These are phyloP conservation scores for Drosophila orena DNA, from an alignment of 1,140 invertebrate species.

Conservation along the genomic window DNA sequence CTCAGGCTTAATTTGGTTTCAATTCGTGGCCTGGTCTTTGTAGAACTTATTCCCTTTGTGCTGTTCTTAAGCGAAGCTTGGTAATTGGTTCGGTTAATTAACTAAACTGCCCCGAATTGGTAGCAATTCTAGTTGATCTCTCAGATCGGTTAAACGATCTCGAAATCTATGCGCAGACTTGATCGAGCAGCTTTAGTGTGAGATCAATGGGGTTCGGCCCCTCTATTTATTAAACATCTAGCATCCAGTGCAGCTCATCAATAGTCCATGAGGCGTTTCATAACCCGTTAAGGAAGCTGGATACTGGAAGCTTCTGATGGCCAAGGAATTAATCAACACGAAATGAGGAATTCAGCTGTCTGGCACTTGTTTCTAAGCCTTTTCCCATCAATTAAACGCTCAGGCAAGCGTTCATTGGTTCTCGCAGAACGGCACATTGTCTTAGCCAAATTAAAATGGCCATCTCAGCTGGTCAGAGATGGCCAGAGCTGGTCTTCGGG, in stretches of 20 bases:
- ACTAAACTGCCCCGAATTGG: slow-evolving; percentile 25
- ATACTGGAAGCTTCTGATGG: slow-evolving; percentile 8
- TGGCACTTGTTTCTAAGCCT: slow-evolving; percentile 45
- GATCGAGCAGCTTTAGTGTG: slow-evolving; percentile 13
- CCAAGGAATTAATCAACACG: slow-evolving; percentile 65
- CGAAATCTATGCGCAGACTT: slow-evolving; percentile 9
- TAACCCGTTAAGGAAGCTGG: slow-evolving; percentile 29
- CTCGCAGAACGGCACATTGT: slow-evolving; percentile 76
- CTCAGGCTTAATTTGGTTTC: slow-evolving; percentile 54
- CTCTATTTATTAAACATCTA: slow-evolving; percentile 14
- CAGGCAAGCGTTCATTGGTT: slow-evolving; percentile 55
- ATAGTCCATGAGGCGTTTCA: slow-evolving; percentile 43
- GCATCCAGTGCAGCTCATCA: slow-evolving; percentile 31
- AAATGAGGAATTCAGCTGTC: slow-evolving; percentile 35
- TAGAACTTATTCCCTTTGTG: slow-evolving; percentile 16
- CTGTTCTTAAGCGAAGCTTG: slow-evolving; percentile 15
- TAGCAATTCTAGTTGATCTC: slow-evolving; percentile 19
- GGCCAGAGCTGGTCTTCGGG: slow-evolving; percentile 1
- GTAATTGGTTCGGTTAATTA: slow-evolving; percentile 54
- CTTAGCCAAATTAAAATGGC: slow-evolving; percentile 74
- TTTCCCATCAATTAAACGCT: slow-evolving; percentile 71
- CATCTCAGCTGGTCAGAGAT: slow-evolving; percentile 15
- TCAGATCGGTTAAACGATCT: slow-evolving; percentile 17
- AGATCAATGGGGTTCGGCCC: slow-evolving; percentile 40
- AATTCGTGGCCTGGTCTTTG: slow-evolving; percentile 39